Evolutionary conservation across 1,140 invertebrate species (phyloP).

Genomic region (Zeugodacus cucurbitae): DNA sequence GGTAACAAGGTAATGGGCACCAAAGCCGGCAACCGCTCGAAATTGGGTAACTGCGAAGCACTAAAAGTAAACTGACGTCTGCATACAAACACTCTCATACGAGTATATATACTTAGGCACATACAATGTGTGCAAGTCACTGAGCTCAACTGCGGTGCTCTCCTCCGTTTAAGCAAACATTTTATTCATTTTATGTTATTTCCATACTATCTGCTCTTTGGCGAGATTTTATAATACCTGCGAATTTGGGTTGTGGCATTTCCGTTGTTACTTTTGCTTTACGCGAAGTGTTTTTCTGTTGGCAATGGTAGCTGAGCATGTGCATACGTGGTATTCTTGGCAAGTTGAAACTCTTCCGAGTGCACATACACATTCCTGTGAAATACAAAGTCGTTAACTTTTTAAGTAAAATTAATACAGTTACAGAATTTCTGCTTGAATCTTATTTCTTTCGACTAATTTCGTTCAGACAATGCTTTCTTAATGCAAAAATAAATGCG

Average conservation of each 20-base stretch:
- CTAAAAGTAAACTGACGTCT: not conserved
- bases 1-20: not conserved
- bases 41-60: not conserved
- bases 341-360: not conserved
- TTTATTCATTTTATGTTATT: conserved; percentile 5
- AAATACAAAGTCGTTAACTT: not conserved
- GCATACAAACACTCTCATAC: not conserved
- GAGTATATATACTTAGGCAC: not conserved
- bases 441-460: too few species aligned
- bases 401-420: not conserved
- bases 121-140: not conserved
- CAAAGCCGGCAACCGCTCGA: not conserved
- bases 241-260: not conserved
- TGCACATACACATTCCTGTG: not conserved
- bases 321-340: not conserved
- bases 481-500: not conserved
- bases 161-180: not conserved
- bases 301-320: not conserved
- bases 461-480: not conserved
- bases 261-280: not conserved
- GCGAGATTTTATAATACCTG: not conserved
- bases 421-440: not conserved
- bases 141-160: not conserved
- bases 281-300: not conserved
- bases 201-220: not conserved